Evolutionary conservation across 1,140 invertebrate genomes (phyloP), one percentile per base, ranked within the genome.

Genomic region (Pogonognathellus flavescens): DNA sequence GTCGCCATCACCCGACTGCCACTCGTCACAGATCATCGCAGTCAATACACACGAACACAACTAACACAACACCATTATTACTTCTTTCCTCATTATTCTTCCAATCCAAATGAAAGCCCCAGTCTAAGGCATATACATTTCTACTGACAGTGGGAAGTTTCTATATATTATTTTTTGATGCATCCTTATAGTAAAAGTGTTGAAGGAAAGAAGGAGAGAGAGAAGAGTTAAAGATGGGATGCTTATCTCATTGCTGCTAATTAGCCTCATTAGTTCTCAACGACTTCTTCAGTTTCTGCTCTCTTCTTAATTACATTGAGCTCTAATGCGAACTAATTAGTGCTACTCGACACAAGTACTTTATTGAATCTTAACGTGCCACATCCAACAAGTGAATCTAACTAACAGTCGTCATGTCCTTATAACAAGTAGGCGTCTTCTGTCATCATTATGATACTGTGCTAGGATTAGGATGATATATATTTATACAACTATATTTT

Each of bases 261-360:
- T 81, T 81, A 81, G 50, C 25, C 52, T 81, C 80, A 81, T 81
- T 81, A 81, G 50, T 14, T 10, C 80, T 18, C 4, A 81, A 81
- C 7, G 52, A 41, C 50, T 81, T 81, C 55, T 81, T 81, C 22
- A 41, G 49, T 25, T 41, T 52, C 50, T 55, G 53, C 50, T 81
- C 50, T 22, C 55, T 14, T 53, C 80, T 25, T 57, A 81, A 81
- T 81, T 81, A 52, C 52, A 80, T n/a, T n/a, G n/a, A n/a, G n/a
- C n/a, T n/a, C n/a, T n/a, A 13, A 22, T 57, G 3, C n/a, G n/a
- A 13, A 14, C 11, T 57, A 57, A 13, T 57, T 57, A 57, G 11
- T 14, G 2, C n/a, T 57, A 70, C 20, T 25, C 18, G 6, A 31
- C 13, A 18, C 1, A 31, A 16, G 22, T 31, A 25, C 22, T 16